Base-by-base conservation (phyloP, 64 coral and sea anemone species). In the Acropora yongei region DNA sequence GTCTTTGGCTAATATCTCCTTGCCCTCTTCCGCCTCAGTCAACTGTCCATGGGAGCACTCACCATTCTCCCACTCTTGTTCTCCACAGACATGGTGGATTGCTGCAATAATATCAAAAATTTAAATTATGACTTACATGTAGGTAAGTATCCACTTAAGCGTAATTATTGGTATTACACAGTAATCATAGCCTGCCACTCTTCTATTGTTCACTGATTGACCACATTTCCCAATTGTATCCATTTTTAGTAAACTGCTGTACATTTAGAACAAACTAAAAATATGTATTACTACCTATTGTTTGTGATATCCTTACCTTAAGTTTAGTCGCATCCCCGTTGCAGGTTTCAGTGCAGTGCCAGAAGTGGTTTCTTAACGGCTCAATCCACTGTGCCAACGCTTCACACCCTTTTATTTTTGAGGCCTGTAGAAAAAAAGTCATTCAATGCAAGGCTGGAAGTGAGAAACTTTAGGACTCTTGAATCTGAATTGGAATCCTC, bases 361-460 rank as follows among this genome's bases (percentile, higher is more conserved):
- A 93, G 42, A 93, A 93, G 50, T 87, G 91, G 65, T 93, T 93
- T 41, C 91, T 58, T 41, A 93, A 46, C 41, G 91, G 91, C 49
- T 93, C 53, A 18, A 93, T 60, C 83, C 91, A 87, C 58, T 93
- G 61, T 11, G 17, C 19, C 13, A 93, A 11, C 13, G 14, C 18
- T 79, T 93, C 83, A 72, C 91, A 93, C 3, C 51, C 51, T 41
- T 87, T 93, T 42, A 68, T 61, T 18, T 73, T 77, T 71, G 91
- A 74, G 44, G 75, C 91, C 91, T 93, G 40, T 58, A 60, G 11
- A 63, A 63, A 61, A 47, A 75, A 75, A 71, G 5, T n/a, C 3
- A 0, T 71, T 71, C 18, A 71, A n/a, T 20, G 17, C 51, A 55
- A 55, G 51, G 5, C 51, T 55, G 51, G 5, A 55, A 55, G 10